Base-by-base conservation (phyloP, 2,888 invertebrate genomes). In the Cephus nigrinus region DNA sequence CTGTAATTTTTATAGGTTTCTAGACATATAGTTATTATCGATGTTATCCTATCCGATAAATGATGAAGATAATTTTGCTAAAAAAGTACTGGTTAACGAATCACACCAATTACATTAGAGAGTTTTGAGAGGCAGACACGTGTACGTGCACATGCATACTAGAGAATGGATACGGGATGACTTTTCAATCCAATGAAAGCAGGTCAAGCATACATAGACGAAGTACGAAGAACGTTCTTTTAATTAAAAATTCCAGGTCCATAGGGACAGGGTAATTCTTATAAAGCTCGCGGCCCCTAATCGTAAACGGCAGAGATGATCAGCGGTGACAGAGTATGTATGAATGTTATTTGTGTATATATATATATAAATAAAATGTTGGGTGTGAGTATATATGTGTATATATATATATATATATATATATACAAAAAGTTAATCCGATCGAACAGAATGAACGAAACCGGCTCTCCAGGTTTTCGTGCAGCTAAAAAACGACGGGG, bases 361-460 rank as follows among this genome's bases (percentile, higher is more conserved):
- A 15, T 40, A 15, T 15, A 40, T 15, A 15, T 12, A 3, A 12
- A 34, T 34, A 34, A 34, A 34, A 34, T 35, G 35, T 35, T 12
- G 35, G 35, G 35, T 35, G 3, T 4, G 12, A 35, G 12, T 23
- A 15, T 23, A 40, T 40, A 40, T 40, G 23, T 23, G 4, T 36
- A 36, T 12, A 36, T 12, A 4, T 23, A 23, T 40, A 40, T 36
- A 36, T 12, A 36, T 12, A 4, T 23, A 23, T 40, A 40, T 40
- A 68, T 30, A 69, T 5, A 74, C 33, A 79, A 34, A 78, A 74
- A 69, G 73, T 76, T 78, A 74, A 76, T 78, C 78, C 74, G 78
- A 79, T 80, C 78, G 80, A 78, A 77, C 80, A 76, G 80, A 76
- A 80, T 75, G 71, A 55, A 75, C 55, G 71, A 78, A 78, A 76